phyloP scores from a whole-genome alignment of 2,113 vertebrate genomes.

The Natator depressus region DNA sequence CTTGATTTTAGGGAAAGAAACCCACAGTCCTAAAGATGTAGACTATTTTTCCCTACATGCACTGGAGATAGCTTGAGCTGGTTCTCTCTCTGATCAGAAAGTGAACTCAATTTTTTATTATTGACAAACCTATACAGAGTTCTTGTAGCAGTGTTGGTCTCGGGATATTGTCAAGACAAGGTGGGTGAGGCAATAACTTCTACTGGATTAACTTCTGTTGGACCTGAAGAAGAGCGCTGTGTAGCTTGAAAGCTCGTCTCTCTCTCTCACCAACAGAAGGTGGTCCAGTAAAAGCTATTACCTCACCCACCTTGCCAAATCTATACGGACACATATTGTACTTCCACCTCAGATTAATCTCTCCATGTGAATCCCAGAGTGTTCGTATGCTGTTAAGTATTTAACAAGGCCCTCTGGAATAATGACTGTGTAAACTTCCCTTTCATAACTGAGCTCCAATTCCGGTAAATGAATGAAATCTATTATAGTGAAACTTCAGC shows the following conservation, averaged over 20 bases:
- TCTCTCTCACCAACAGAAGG: not conserved
- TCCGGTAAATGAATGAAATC: constrained; percentile 21
- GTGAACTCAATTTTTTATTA: not conserved
- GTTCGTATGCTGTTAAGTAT: constrained; percentile 31
- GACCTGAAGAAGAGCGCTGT: not conserved
- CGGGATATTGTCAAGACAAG: not conserved
- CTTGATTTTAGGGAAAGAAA: not conserved
- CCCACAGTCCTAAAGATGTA: not conserved
- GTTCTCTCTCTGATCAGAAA: not conserved
- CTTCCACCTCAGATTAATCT: constrained; percentile 25
- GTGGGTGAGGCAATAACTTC: not conserved
- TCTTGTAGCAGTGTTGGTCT: not conserved
- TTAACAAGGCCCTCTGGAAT: constrained; percentile 30
- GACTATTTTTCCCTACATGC: not conserved
- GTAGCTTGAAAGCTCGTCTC: not conserved
- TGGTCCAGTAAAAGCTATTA: not conserved
- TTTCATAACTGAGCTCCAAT: constrained; percentile 4
- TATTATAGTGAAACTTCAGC: not conserved
- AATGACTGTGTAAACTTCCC: not conserved
- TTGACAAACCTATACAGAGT: not conserved
- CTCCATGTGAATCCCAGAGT: not conserved
- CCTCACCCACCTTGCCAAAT: not conserved
- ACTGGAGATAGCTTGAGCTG: not conserved
- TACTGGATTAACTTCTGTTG: not conserved
- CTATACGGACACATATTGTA: not conserved